phyloP scores from a whole-genome alignment of 35 echinoderm and acorn worm genomes.

The Apostichopus parvimensis region DNA sequence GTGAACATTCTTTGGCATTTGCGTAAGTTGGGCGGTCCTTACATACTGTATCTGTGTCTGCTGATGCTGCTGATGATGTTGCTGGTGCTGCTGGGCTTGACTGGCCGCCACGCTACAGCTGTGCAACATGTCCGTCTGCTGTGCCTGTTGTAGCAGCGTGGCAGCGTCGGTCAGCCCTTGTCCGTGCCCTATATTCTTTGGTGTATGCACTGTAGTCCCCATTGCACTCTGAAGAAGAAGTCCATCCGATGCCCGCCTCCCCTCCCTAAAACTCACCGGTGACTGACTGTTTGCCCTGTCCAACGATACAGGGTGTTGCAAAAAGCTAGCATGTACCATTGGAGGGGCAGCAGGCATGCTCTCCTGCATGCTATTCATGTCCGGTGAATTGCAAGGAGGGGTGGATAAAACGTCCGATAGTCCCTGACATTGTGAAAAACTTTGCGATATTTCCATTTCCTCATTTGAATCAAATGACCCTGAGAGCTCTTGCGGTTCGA shows the following conservation, averaged over 20 bases:
- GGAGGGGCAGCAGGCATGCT: conserved; percentile 44
- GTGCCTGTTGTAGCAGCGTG: conserved; percentile 45
- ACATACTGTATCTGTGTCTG: conserved; percentile 55
- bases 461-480: conserved; percentile 95
- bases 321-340: conserved; percentile 53
- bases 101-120: conserved; percentile 44
- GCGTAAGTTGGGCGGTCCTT: conserved; percentile 13
- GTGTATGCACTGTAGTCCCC: conserved; percentile 64
- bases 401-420: conserved; percentile 52
- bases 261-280: conserved; percentile 92
- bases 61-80: conserved; percentile 31
- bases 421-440: conserved; percentile 77
- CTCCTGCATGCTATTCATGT: conserved; percentile 71
- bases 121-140: conserved; percentile 49
- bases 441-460: conserved; percentile 97
- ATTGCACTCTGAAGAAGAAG: conserved; percentile 79
- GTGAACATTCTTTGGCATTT: conserved; percentile 50
- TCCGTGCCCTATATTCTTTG: conserved; percentile 65
- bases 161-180: conserved; percentile 57
- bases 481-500: conserved; percentile 92
- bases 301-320: conserved; percentile 54
- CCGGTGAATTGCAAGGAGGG: conserved; percentile 91
- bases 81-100: conserved; percentile 30
- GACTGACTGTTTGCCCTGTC: conserved; percentile 84
- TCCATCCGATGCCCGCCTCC: conserved; percentile 90